These are phyloP conservation scores for Ernsta delagoae DNA, from an alignment of 2,888 invertebrate genomes.

Conservation along the genomic window DNA sequence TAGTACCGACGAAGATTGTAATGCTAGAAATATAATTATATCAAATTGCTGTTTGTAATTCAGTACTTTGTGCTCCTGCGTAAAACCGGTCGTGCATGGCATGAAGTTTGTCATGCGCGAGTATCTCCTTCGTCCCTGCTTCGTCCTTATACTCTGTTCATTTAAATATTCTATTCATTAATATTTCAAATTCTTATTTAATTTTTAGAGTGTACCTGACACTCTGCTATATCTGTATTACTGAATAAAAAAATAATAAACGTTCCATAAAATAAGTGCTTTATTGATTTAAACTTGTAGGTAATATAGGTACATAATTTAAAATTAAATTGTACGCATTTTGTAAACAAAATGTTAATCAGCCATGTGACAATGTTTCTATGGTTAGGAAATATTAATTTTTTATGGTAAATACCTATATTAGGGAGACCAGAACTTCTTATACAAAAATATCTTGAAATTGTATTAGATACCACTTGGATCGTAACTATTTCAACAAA, in stretches of 20 bases:
- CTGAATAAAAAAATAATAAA: slow-evolving; percentile 60
- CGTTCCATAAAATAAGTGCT: slow-evolving; percentile 83
- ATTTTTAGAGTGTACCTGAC: too few relatives aligned
- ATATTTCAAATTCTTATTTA: too few relatives aligned
- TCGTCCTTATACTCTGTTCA: slow-evolving; percentile 5
- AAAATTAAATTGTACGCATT: slow-evolving; percentile 65
- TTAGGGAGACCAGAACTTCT: slow-evolving; percentile 14
- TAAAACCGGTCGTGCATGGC: slow-evolving; percentile 32
- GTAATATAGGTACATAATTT: slow-evolving; percentile 68
- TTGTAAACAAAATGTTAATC: slow-evolving; percentile 60
- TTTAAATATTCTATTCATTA: too few relatives aligned
- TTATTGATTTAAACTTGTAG: slow-evolving; percentile 79
- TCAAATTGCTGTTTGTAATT: slow-evolving; percentile 36
- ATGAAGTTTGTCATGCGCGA: slow-evolving; percentile 13
- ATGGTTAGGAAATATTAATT: slow-evolving; percentile 19
- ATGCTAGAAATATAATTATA: slow-evolving; percentile 28
- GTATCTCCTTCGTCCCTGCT: slow-evolving; percentile 6
- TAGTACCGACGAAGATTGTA: slow-evolving; percentile 19
- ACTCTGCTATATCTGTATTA: too few relatives aligned
- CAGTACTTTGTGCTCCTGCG: slow-evolving; percentile 32
- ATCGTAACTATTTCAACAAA: slow-evolving; percentile 33
- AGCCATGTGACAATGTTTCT: slow-evolving; percentile 44
- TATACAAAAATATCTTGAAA: slow-evolving; percentile 38
- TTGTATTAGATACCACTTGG: slow-evolving; percentile 36
- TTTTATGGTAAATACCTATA: not conserved